These are phyloP conservation scores for Gyrodactylus salaris DNA, from an alignment of 1,140 invertebrate species.

Conservation along the genomic window DNA sequence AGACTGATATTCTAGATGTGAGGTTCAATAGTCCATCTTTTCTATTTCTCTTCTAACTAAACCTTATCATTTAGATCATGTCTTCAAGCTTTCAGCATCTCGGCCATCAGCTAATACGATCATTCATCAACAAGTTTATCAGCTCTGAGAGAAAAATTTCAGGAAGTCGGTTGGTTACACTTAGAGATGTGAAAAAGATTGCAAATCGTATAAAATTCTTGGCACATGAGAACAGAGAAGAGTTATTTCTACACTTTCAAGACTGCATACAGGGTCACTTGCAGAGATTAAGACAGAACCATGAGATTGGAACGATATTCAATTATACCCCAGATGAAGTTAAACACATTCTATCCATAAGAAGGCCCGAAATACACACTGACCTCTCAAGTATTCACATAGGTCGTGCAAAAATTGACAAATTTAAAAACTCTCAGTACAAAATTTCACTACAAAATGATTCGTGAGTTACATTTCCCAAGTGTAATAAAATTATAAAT, in stretches of 20 bases:
- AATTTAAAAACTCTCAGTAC: neutral
- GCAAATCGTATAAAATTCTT: neutral
- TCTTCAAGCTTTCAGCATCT: neutral
- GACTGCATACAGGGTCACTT: neutral
- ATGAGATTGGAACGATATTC: neutral
- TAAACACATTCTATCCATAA: neutral
- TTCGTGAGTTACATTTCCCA: neutral
- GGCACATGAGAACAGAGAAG: neutral
- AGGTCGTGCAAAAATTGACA: neutral
- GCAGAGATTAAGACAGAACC: neutral
- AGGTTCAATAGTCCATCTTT: too few relatives aligned
- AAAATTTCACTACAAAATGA: neutral
- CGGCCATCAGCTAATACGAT: neutral
- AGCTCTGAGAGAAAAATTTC: neutral
- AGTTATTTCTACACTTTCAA: neutral
- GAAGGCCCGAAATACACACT: neutral
- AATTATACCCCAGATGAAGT: neutral
- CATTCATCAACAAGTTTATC: neutral
- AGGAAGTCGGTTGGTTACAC: neutral
- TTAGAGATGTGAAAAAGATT: neutral
- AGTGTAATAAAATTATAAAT: neutral
- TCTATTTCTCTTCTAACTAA: too few relatives aligned
- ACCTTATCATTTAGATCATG: neutral
- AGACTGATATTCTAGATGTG: neutral
- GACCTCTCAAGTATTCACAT: neutral